Conservation (phyloP, 92 coral and sea anemone genomes). For the Actinernus sp. region DNA sequence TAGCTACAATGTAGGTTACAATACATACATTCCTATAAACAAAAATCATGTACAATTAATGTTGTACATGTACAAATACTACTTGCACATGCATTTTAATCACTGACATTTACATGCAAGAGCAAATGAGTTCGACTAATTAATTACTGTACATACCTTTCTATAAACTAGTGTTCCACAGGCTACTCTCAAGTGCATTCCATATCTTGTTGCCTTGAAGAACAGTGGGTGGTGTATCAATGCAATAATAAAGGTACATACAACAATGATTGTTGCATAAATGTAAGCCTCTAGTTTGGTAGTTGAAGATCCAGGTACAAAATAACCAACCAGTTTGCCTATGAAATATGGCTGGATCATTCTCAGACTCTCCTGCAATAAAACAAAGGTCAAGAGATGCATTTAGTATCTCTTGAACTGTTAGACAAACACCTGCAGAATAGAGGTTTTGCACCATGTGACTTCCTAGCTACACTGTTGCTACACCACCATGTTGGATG, state of each 20-base stretch:
- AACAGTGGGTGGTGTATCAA: conserved; percentile 79
- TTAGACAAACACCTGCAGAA: too few relatives aligned
- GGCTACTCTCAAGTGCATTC: conserved; percentile 82
- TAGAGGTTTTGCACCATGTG: too few relatives aligned
- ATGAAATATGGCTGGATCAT: conserved; percentile 72
- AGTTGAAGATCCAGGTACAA: conserved; percentile 68
- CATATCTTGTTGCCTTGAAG: conserved; percentile 64
- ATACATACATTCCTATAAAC: too few relatives aligned
- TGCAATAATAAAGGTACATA: conserved; percentile 46
- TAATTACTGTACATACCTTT: conserved; percentile 60
- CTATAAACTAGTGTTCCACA: conserved; percentile 79
- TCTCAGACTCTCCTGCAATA: conserved; percentile 63
- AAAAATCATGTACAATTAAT: too few relatives aligned
- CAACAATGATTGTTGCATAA: conserved; percentile 52
- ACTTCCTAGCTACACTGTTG: too few relatives aligned
- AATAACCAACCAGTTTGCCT: conserved; percentile 83
- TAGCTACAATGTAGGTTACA: too few relatives aligned
- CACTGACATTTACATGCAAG: too few relatives aligned
- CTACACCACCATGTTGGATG: too few relatives aligned
- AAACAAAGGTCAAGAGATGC: not conserved
- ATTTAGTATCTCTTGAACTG: too few relatives aligned
- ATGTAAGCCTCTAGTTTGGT: conserved; percentile 70
- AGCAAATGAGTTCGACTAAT: not conserved
- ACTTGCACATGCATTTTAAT: too few relatives aligned
- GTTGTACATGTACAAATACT: too few relatives aligned